Evolutionary conservation across 1,140 invertebrate species (phyloP).

Genomic region (Drosophila teissieri): DNA sequence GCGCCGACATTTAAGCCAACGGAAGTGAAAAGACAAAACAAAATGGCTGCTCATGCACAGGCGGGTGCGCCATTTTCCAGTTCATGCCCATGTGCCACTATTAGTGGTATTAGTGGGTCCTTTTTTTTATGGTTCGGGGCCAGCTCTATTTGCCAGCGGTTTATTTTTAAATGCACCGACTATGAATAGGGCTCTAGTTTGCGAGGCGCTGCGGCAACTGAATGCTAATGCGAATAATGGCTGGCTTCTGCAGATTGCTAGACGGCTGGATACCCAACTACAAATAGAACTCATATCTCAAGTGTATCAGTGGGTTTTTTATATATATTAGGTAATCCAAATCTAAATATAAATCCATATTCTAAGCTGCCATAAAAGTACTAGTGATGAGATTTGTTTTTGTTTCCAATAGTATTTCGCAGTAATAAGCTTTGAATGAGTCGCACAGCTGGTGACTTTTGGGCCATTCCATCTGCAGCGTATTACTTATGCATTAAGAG

Average conservation of each 20-base stretch:
- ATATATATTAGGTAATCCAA: too few relatives aligned
- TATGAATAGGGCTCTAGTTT: slow-evolving; percentile 67
- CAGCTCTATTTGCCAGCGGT: slow-evolving; percentile 72
- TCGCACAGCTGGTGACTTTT: neutral
- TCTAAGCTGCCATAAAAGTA: too few relatives aligned
- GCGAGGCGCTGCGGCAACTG: slow-evolving; percentile 46
- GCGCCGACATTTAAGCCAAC: slow-evolving; percentile 76
- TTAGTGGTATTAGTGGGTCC: neutral
- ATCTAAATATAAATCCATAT: neutral
- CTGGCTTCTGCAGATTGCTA: neutral
- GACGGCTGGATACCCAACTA: slow-evolving; percentile 14
- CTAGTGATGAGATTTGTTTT: too few relatives aligned
- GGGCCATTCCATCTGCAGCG: slow-evolving; percentile 14
- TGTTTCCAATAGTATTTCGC: too few relatives aligned
- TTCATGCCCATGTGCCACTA: slow-evolving; percentile 17
- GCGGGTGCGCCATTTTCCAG: slow-evolving; percentile 71
- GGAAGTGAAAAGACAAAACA: slow-evolving; percentile 79
- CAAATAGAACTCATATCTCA: neutral
- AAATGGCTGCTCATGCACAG: slow-evolving; percentile 76
- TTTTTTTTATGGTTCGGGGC: slow-evolving; percentile 10
- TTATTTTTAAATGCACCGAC: slow-evolving; percentile 77
- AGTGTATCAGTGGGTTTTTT: neutral
- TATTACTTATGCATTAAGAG: slow-evolving; percentile 29
- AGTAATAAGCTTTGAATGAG: neutral
- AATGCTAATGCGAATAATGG: slow-evolving; percentile 27